Percentiles rank a stretch among this genome's conserved stretches.
Evolutionary conservation across 2,888 invertebrate species (phyloP).

Genomic region (Hemistola chrysoprasaria): DNA sequence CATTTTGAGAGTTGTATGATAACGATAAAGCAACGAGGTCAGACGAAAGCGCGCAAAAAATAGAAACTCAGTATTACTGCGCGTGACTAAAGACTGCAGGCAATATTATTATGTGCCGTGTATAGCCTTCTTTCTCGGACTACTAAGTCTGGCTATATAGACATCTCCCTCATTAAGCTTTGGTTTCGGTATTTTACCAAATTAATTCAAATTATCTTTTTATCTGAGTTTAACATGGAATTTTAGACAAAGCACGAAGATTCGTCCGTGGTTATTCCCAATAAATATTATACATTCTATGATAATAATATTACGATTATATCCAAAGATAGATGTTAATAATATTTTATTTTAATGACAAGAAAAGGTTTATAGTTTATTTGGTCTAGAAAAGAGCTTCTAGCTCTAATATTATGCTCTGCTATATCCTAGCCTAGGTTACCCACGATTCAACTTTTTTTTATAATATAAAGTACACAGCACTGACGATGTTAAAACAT

Average conservation of each 20-base stretch:
- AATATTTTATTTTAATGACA: too few species aligned
- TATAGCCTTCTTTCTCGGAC: constrained; percentile 56
- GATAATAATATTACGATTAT: too few species aligned
- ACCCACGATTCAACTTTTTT: too few species aligned
- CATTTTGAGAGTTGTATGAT: constrained; percentile 72
- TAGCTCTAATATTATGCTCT: too few species aligned
- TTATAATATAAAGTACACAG: constrained; percentile 2
- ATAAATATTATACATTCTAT: too few species aligned
- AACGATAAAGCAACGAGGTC: constrained; percentile 80
- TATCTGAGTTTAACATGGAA: constrained; percentile 55
- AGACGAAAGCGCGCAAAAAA: constrained; percentile 76
- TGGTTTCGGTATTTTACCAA: constrained; percentile 66
- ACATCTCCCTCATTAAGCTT: constrained; percentile 52
- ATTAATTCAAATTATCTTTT: constrained; percentile 47
- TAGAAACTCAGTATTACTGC: constrained; percentile 74
- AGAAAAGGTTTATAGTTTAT: too few species aligned
- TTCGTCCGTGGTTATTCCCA: too few species aligned
- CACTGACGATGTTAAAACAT: neutral
- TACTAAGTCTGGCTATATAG: constrained; percentile 32
- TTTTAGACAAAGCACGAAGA: too few species aligned
- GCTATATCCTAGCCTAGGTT: too few species aligned
- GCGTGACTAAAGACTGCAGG: constrained; percentile 76
- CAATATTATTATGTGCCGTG: constrained; percentile 63
- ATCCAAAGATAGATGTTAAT: too few species aligned
- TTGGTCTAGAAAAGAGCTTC: too few species aligned